Conservation (phyloP, 2,888 invertebrate species). For the Nezara viridula region DNA sequence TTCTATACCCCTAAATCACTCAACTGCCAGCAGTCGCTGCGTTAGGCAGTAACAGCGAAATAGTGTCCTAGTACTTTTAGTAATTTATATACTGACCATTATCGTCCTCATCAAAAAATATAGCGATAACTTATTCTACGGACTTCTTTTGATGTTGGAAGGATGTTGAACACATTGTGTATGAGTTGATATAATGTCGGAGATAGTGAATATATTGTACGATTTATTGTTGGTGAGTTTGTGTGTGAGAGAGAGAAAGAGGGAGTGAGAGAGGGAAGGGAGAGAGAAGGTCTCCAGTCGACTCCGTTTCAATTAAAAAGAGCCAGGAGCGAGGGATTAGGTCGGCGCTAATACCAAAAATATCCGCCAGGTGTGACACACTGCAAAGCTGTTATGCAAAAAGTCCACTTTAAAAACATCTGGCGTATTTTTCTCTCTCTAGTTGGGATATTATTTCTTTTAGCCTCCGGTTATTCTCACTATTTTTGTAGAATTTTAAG, state of each 20-base stretch:
- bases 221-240: too few species aligned
- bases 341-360: not conserved
- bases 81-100: too few species aligned
- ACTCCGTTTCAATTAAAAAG: conserved; percentile 18
- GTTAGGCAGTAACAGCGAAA: too few species aligned
- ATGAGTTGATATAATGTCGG: not conserved
- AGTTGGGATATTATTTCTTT: not conserved
- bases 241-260: not conserved
- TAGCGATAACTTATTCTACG: accelerated
- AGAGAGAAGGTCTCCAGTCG: too few species aligned
- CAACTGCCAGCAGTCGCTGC: too few species aligned
- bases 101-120: not conserved
- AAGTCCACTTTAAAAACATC: too few species aligned
- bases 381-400: conserved; percentile 2
- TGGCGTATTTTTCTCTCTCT: not conserved
- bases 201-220: not conserved
- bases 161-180: not conserved
- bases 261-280: too few species aligned
- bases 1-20: too few species aligned
- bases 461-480: not conserved
- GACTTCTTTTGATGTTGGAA: not conserved
- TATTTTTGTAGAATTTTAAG: not conserved
- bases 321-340: not conserved
- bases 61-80: too few species aligned
- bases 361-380: not conserved